Conservation (phyloP, 2,888 invertebrate species). For the Desoria tigrina region DNA sequence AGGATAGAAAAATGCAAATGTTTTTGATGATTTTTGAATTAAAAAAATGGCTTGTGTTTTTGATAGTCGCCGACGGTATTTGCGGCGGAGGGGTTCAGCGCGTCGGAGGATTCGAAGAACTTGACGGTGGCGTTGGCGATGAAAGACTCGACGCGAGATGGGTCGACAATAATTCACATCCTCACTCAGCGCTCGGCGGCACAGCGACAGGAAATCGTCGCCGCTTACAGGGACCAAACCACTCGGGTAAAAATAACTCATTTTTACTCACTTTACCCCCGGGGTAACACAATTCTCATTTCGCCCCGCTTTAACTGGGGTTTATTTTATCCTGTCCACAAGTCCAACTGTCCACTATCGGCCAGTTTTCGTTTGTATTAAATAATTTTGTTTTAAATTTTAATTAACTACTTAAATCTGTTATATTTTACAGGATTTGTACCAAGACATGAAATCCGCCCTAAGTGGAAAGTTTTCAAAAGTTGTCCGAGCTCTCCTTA, state of each 20-base stretch:
- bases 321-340: background rate
- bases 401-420: no score
- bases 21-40: no score
- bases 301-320: no score
- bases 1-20: no score
- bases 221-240: constrained; percentile 40
- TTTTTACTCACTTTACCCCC: no score
- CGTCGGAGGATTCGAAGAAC: constrained; percentile 30
- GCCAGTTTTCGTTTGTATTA: background rate
- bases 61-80: constrained; percentile 36
- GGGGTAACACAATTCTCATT: no score
- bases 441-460: constrained; percentile 71
- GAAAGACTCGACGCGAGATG: constrained; percentile 55
- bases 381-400: constrained; percentile 5
- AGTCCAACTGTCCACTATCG: background rate
- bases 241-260: no score
- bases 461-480: constrained; percentile 75
- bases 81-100: constrained; percentile 23
- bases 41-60: no score
- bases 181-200: constrained; percentile 57
- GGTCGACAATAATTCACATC: constrained; percentile 55
- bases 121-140: constrained; percentile 22
- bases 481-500: constrained; percentile 70
- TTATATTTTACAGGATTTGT: constrained; percentile 62
- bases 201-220: constrained; percentile 54